Evolutionary conservation across 2,113 vertebrate genomes (phyloP).

Genomic region (Stegostoma tigrinum): DNA sequence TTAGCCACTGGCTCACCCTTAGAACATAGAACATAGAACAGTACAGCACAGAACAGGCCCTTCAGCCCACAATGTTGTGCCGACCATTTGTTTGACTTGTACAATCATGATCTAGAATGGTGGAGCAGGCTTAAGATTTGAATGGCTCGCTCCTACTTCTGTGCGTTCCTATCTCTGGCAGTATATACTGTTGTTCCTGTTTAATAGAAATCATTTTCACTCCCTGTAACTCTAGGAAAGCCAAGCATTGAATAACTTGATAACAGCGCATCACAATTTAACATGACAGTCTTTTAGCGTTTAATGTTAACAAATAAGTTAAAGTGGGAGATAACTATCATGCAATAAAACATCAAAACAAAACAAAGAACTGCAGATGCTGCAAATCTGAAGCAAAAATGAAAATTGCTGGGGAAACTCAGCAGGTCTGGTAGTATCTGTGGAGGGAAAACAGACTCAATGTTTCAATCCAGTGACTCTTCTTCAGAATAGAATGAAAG

Average conservation of each 20-base stretch:
- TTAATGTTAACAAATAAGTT: neutral
- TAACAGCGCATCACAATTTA: neutral
- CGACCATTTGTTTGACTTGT: neutral
- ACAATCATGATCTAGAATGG: neutral
- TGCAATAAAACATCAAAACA: neutral
- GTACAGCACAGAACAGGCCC: too few relatives aligned
- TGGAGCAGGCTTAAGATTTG: too few relatives aligned
- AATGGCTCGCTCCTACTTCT: too few relatives aligned
- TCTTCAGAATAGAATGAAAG: too few relatives aligned
- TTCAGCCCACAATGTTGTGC: too few relatives aligned
- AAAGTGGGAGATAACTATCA: neutral
- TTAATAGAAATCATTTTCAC: neutral
- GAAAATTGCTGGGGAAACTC: too few relatives aligned
- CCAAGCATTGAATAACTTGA: neutral
- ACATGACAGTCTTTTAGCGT: neutral
- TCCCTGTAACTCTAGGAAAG: neutral
- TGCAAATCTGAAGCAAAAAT: too few relatives aligned
- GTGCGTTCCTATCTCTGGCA: neutral
- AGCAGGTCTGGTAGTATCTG: too few relatives aligned
- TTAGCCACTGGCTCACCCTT: neutral
- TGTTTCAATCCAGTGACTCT: too few relatives aligned
- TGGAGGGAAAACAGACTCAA: too few relatives aligned
- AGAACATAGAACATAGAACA: too few relatives aligned
- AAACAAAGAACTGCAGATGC: too few relatives aligned
- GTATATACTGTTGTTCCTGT: neutral